Percentiles rank a stretch among this genome's conserved stretches.
Conservation (phyloP, 2,888 invertebrate genomes). For the Andrena chrysosceles region DNA sequence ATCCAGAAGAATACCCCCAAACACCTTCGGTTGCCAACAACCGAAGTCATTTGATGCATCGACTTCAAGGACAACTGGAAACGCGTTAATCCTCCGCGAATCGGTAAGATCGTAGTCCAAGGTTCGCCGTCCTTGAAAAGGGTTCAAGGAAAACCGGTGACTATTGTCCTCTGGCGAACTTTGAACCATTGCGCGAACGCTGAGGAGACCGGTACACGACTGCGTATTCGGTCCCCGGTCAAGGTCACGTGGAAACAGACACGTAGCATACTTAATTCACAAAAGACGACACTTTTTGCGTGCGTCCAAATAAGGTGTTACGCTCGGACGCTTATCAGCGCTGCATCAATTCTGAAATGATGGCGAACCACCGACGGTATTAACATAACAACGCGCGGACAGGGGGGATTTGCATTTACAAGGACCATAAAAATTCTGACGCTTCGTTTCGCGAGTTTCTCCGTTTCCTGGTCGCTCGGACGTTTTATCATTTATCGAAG, state of each 20-base stretch:
- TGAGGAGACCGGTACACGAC: slow-evolving; percentile 7
- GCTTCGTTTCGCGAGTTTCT: slow-evolving; percentile 22
- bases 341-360: slow-evolving; percentile 19
- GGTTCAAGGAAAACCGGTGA: slow-evolving; percentile 53
- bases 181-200: slow-evolving; percentile 46
- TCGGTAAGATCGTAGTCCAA: slow-evolving; percentile 8
- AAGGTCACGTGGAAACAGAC: slow-evolving; percentile 40
- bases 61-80: background rate
- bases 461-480: slow-evolving; percentile 37
- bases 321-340: slow-evolving; percentile 30
- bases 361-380: slow-evolving; percentile 1
- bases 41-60: background rate
- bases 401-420: slow-evolving; percentile 22
- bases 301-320: slow-evolving; percentile 32
- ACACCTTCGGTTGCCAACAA: background rate
- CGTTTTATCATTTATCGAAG: slow-evolving; percentile 46
- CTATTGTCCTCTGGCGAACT: slow-evolving; percentile 57
- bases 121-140: slow-evolving; percentile 44
- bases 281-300: slow-evolving; percentile 28
- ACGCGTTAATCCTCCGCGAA: slow-evolving; percentile 6
- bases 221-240: slow-evolving; percentile 39
- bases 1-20: no score
- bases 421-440: slow-evolving; percentile 3
- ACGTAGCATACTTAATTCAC: slow-evolving; percentile 25
- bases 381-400: slow-evolving; percentile 30